Base-by-base conservation (phyloP, 2,797 vertebrate species). In the Phyllotis vaccarum region DNA sequence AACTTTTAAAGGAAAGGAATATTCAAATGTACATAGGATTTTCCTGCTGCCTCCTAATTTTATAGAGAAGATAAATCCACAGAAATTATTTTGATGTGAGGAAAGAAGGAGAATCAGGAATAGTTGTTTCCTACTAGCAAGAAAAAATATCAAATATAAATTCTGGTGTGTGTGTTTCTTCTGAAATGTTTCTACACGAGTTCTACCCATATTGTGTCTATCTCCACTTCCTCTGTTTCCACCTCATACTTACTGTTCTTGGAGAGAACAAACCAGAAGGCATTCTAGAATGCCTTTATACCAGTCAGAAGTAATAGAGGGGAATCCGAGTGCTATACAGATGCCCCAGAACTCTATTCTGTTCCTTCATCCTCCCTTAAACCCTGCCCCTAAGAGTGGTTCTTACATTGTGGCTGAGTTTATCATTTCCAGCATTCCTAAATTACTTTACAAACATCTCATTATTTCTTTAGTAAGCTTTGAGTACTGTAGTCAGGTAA, bases 221-320 rank as follows among this genome's bases (percentile, higher is more conserved):
- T 79, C 29, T 74, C 70, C 27, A 31, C 40, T 62, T 52, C 40
- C 31, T 89, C 60, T 49, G 37, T 94, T 56, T 82, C 74, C 24
- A 66, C 56, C 58, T 86, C 82, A 52, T 52, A 68, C 78, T 90
- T 82, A 72, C 13, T 58, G 40, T 62, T 78, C 37, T 79, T 56
- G 88, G 56, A 94, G 46, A 96, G 76, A 90, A 95, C 88, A 97
- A 96, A 94, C 56, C 83, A 88, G 27, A 90, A 94, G 58, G 37
- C 68, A 92, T 97, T 95, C 94, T 96, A 96, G 96, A 97, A 97
- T 96, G 94, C 68, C 81, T 78, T 91, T 43, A 91, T 68, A 95
- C 91, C 90, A 92, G 90, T 97, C 93, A 90, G 86, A 95, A 90
- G 76, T 27, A 56, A 54, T 0, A 1, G 95, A 96, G 90, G 88